Conservation (phyloP, 2,888 invertebrate genomes). For the Eurytoma californica region DNA sequence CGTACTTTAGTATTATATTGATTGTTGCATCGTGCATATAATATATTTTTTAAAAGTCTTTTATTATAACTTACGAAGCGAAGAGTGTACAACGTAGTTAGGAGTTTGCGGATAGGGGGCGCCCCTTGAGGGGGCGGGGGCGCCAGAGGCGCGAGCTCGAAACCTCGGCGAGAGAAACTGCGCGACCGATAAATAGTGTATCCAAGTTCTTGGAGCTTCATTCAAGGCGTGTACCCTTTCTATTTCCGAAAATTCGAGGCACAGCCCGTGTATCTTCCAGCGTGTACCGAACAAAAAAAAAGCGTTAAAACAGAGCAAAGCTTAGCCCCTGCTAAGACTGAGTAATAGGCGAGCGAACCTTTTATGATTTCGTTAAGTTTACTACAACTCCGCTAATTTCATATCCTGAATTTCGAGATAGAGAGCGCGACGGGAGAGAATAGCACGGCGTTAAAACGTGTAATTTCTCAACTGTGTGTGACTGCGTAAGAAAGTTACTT, state of each 20-base stretch:
- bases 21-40: conserved; percentile 47
- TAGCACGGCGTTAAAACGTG: conserved; percentile 43
- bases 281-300: conserved; percentile 13
- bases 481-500: conserved; percentile 12
- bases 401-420: neutral
- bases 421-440: conserved; percentile 24
- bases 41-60: conserved; percentile 46
- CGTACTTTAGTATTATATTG: conserved; percentile 46
- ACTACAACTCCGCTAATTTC: conserved; percentile 13
- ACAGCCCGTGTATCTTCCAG: conserved; percentile 43
- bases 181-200: no score
- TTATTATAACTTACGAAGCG: conserved; percentile 28
- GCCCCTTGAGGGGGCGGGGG: conserved; percentile 56
- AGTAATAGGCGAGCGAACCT: conserved; percentile 58
- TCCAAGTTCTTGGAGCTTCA: neutral
- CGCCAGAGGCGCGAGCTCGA: conserved; percentile 31
- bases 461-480: conserved; percentile 34
- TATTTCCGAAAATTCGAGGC: conserved; percentile 41
- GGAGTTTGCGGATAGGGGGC: conserved; percentile 16
- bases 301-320: conserved; percentile 44
- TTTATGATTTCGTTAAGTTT: conserved; percentile 58
- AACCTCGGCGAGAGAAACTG: no score
- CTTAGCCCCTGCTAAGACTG: conserved; percentile 64
- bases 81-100: conserved; percentile 16
- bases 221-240: neutral